These are phyloP conservation scores for Tympanoctomys barrerae DNA, from an alignment of 2,797 vertebrate genomes.

Conservation along the genomic window DNA sequence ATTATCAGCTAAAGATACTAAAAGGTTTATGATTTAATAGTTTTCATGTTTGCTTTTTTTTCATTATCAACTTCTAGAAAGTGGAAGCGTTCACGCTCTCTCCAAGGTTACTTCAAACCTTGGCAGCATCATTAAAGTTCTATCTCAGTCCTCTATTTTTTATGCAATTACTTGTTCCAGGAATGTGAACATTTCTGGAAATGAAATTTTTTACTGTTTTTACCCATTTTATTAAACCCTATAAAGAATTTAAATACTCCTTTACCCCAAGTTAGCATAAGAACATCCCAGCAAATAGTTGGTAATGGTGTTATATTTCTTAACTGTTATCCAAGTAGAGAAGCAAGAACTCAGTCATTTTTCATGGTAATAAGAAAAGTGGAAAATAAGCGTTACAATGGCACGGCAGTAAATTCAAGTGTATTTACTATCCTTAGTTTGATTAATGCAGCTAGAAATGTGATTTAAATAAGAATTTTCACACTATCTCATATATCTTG, in stretches of 20 bases:
- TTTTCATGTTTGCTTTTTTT: constrained; percentile 5
- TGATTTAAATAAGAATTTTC: not conserved
- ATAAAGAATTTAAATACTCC: constrained; percentile 36
- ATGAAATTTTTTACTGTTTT: not conserved
- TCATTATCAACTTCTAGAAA: constrained; percentile 23
- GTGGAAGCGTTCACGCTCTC: constrained; percentile 7
- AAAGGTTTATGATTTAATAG: constrained; percentile 9
- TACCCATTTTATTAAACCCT: constrained; percentile 31
- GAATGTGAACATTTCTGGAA: constrained; percentile 11
- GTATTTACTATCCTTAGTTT: not conserved
- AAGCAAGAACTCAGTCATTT: not conserved
- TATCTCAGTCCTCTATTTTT: constrained; percentile 2
- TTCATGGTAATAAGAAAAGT: not conserved
- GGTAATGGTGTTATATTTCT: not conserved
- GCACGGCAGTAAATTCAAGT: not conserved
- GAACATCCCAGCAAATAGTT: not conserved
- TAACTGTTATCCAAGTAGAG: not conserved
- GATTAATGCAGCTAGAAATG: not conserved
- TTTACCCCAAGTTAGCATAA: not conserved
- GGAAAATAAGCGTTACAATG: not conserved
- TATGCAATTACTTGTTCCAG: constrained; percentile 55
- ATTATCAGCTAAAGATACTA: not conserved
- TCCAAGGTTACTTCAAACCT: constrained; percentile 30
- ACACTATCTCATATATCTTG: not conserved
- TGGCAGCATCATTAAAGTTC: constrained; percentile 41